Base-by-base conservation (phyloP, 2,888 invertebrate species). In the Pristionchus exspectatus region DNA sequence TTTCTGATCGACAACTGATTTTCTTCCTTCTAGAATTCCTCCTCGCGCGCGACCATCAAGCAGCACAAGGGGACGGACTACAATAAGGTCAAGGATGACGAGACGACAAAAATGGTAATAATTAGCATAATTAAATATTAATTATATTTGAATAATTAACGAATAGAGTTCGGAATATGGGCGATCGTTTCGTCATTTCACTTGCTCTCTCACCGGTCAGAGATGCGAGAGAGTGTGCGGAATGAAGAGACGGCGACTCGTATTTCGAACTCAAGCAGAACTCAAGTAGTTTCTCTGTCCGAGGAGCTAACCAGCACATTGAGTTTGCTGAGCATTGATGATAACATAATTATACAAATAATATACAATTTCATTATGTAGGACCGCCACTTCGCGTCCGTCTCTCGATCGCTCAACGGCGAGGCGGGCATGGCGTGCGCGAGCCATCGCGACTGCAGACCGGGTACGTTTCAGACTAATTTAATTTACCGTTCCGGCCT, bases 361-460 rank as follows among this genome's bases (percentile, higher is more conserved):
- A n/a, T n/a, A n/a, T n/a, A 24, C 7, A 12, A 14, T 66, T 10
- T n/a, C 2, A 66, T 66, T 72, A 30, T 18, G 5, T 27, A 83
- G 83, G 54, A 83, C 54, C 50, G 54, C 16, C 83, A 83, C 54
- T 54, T 83, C 83, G 83, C 83, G 3, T 83, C 83, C 24, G 50
- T 83, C 50, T 83, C 83, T 54, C 83, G 83, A 27, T 83, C 83
- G 18, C 83, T 83, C 50, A 83, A 83, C n/a, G 83, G 83, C 18
- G 50, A 83, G 14, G 54, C n/a, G 16, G 83, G 83, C 50, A 83
- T 54, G 50, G 27, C n/a, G 18, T 83, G 83, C 16, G 50, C n/a
- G 16, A 83, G 50, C 50, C 83, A 83, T 27, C 50, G 54, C n/a
- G 83, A 83, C 54, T 83, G 83, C 54, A 14, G 83, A 50, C 44